Evolutionary conservation across 2,113 vertebrate genomes (phyloP), one percentile per base, ranked within the genome.

Genomic region (Campylomormyrus tamandua): DNA sequence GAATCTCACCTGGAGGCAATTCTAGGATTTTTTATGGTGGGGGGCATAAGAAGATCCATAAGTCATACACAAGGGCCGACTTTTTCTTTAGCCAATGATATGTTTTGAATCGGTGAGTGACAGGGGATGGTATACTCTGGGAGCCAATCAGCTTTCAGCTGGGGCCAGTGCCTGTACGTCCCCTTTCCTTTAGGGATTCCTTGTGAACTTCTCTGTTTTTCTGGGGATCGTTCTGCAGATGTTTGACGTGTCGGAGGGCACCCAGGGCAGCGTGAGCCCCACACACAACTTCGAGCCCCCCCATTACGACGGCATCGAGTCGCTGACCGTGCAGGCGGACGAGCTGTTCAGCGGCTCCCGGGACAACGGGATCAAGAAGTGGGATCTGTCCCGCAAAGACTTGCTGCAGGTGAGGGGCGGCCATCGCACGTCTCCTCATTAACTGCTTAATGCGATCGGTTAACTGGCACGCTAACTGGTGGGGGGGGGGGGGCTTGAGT

Each of bases 291-390:
- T 99, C 85, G 98, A 99, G 89, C 98, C 98, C 0, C 98, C 98
- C 15, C 98, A 99, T 92, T 99, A 99, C 56, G 98, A 99, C 58
- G 98, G 98, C 11, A 99, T 99, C 31, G 98, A 99, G 95, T 97
- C 98, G 0, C 96, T 99, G 90, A 96, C 97, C 90, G 96, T 99
- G 91, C 97, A 97, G 91, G 97, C 97, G 3, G 97, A 99, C 92
- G 96, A 96, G 50, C 95, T 99, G 27, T 99, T 99, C 87, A 99
- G 98, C 90, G 98, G 98, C 89, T 99, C 98, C 52, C 95, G 98
- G 91, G 98, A 99, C 93, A 99, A 99, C 53, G 98, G 98, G 90
- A 98, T 99, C 94, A 99, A 99, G 94, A 99, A 98, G 93, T 99
- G 98, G 98, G 97, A 99, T 94, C 95, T 99, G 92, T 92, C 97